Conservation (phyloP, 2,113 vertebrate genomes). For the Redunca redunca region DNA sequence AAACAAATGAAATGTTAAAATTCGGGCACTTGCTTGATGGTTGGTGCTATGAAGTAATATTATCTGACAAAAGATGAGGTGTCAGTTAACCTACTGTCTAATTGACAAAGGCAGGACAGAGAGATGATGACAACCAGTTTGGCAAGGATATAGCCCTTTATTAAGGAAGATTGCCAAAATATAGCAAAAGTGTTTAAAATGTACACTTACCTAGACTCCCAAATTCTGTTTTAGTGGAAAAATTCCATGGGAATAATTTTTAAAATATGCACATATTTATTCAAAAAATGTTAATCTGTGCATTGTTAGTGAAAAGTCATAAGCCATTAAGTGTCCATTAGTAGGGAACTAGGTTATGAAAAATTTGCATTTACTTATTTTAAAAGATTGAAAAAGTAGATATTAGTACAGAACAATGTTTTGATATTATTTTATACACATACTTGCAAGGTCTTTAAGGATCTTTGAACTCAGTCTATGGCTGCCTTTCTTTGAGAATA, state of each 20-base stretch:
- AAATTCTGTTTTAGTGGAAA: background rate
- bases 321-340: background rate
- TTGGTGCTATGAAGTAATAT: background rate
- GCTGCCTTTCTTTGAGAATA: background rate
- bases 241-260: background rate
- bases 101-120: background rate
- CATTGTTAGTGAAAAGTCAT: background rate
- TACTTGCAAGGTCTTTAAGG: background rate
- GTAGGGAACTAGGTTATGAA: background rate
- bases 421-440: background rate
- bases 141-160: background rate
- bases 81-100: background rate
- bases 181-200: background rate
- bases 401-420: background rate
- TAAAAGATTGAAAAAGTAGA: background rate
- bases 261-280: background rate
- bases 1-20: background rate
- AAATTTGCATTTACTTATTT: background rate
- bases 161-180: background rate
- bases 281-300: background rate
- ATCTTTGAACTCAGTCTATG: background rate
- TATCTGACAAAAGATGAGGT: background rate
- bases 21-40: background rate
- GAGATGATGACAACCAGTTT: background rate
- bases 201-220: background rate